Evolutionary conservation across 2,113 vertebrate species (phyloP).

Genomic region (Bubo blakistoni): DNA sequence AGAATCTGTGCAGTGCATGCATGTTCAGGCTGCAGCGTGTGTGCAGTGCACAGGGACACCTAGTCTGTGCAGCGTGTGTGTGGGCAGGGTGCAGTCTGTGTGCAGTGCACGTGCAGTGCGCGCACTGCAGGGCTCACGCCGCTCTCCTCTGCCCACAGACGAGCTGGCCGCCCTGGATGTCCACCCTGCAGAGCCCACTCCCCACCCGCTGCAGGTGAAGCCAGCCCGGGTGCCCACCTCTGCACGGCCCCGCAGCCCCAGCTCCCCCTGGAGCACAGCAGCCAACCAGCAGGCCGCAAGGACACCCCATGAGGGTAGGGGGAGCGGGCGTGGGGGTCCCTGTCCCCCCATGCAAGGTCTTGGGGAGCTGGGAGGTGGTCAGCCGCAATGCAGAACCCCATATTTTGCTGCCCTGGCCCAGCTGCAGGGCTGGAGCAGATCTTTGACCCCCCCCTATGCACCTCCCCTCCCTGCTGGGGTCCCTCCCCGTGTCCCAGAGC

Average conservation of each 20-base stretch:
- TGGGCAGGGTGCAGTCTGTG: too few species aligned
- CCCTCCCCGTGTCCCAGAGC: background rate
- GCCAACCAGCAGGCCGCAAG: accelerated
- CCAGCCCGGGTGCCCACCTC: background rate
- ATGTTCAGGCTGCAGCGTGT: too few species aligned
- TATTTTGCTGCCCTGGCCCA: slow-evolving; percentile 22
- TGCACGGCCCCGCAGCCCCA: accelerated
- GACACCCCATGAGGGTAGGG: background rate
- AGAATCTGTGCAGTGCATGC: background rate
- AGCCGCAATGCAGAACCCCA: slow-evolving; percentile 2
- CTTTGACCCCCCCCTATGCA: background rate
- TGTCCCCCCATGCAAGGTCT: background rate
- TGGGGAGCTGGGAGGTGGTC: background rate
- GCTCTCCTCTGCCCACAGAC: background rate
- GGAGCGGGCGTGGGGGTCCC: background rate
- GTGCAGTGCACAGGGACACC: too few species aligned
- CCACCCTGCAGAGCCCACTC: background rate
- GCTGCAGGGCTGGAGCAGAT: slow-evolving; percentile 3
- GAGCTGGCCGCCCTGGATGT: background rate
- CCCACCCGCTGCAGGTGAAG: accelerated
- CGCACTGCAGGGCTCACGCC: background rate
- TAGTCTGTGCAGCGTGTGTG: too few species aligned
- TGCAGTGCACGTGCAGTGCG: too few species aligned
- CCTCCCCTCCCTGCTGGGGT: background rate
- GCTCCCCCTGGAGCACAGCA: background rate